Percentiles rank a stretch among this genome's conserved stretches.
Conservation (phyloP, 2,888 invertebrate genomes). For the Nomada ruficornis region DNA sequence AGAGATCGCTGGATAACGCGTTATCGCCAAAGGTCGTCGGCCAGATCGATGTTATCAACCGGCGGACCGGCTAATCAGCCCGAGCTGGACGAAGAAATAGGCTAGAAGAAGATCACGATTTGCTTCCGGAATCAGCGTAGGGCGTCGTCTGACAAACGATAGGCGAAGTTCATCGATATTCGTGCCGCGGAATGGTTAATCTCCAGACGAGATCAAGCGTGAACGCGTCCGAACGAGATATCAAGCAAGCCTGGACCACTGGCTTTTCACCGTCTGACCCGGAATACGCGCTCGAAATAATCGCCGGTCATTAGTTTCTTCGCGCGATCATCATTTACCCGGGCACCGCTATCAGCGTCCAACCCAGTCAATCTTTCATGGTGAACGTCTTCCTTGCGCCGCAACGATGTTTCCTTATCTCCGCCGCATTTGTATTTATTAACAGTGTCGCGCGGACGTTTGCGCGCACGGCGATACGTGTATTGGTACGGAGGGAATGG, state of each 20-base stretch:
- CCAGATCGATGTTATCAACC: constrained; percentile 64
- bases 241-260: not conserved
- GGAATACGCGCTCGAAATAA: constrained; percentile 46
- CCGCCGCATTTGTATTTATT: constrained; percentile 41
- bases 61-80: constrained; percentile 61
- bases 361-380: constrained; percentile 23
- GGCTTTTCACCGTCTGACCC: constrained; percentile 41
- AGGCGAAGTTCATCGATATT: constrained; percentile 15
- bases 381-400: constrained; percentile 36
- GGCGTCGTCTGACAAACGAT: constrained; percentile 57
- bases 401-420: constrained; percentile 35
- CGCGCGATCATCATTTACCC: constrained; percentile 44
- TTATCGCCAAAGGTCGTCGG: constrained; percentile 64
- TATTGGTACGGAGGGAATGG: not conserved
- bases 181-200: constrained; percentile 34
- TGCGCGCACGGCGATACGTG: not conserved
- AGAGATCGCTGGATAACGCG: constrained; percentile 64
- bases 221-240: not conserved
- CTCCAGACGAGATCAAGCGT: constrained; percentile 44
- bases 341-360: constrained; percentile 36
- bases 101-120: constrained; percentile 41
- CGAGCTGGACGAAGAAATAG: constrained; percentile 23
- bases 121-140: constrained; percentile 69
- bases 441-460: constrained; percentile 4
- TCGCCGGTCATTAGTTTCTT: constrained; percentile 44